Base-by-base conservation (phyloP, 2,888 invertebrate genomes). In the Ceriagrion tenellum region DNA sequence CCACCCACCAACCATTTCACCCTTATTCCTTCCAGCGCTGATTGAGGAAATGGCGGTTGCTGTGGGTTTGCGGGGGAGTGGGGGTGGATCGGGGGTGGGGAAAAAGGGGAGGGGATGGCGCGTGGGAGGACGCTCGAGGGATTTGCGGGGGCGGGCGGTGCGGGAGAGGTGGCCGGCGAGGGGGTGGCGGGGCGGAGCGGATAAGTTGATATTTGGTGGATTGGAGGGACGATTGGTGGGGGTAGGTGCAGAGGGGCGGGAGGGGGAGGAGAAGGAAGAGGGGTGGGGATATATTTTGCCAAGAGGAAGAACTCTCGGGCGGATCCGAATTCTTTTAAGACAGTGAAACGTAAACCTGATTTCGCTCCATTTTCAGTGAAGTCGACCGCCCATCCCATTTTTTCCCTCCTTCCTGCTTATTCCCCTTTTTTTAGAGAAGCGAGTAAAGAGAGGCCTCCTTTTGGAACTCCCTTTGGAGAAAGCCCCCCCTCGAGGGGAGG, bases 271-370 rank as follows among this genome's bases (percentile, higher is more conserved):
- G 30, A n/a, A 1, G 91, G 63, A 63, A 63, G 63, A 23, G 47
- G 47, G 47, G 47, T 2, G 8, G 90, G 56, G 90, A 18, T 69
- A n/a, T n/a, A n/a, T 26, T 20, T 69, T n/a, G 69, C 69, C 20
- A n/a, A n/a, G 69, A n/a, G 69, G 59, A 59, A 23, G 59, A n/a
- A n/a, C 12, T 69, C 10, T 69, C 20, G 69, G 63, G 56, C 63
- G 91, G 63, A 59, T 91, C 91, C 13, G 63, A 91, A 47, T 26
- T 74, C 93, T 93, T 93, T 93, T 69, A 93, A 93, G 93, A 93
- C 93, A 69, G 47, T 93, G 69, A 26, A 93, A 20, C 30, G 47
- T 26, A 93, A 93, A 93, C 40, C 93, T 74, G 40, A 93, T 93
- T 93, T 93, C 26, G 93, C 26, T 63, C 47, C 93, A 47, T n/a